Conservation (phyloP, 2,113 vertebrate species). For the Phycodurus eques region DNA sequence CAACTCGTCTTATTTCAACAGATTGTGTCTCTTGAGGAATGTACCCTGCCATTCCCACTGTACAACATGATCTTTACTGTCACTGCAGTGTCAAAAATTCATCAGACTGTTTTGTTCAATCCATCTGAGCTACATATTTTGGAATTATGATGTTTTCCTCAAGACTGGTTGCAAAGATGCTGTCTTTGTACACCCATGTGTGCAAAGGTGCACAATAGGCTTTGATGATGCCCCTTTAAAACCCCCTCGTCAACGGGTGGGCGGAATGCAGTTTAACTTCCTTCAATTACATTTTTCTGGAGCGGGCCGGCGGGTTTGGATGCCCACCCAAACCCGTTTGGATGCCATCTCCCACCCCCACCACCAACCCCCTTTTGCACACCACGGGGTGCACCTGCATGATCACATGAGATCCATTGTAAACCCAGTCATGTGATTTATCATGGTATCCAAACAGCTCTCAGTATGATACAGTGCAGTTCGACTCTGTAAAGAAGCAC, state of each 20-base stretch:
- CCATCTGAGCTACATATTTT: neutral
- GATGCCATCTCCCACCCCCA: too few relatives aligned
- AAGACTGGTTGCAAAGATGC: neutral
- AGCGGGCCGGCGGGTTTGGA: too few relatives aligned
- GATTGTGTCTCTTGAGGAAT: neutral
- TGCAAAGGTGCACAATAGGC: too few relatives aligned
- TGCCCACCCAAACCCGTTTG: too few relatives aligned
- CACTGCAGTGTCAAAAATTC: neutral
- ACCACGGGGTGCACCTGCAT: neutral
- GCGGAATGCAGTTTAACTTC: too few relatives aligned
- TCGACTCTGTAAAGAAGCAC: neutral
- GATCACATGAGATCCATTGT: neutral
- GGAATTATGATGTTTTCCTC: neutral
- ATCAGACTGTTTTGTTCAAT: neutral
- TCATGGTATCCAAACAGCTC: neutral
- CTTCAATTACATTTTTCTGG: too few relatives aligned
- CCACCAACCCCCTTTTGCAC: too few relatives aligned
- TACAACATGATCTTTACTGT: neutral
- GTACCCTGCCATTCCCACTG: neutral
- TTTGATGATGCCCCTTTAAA: too few relatives aligned
- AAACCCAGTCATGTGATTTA: neutral
- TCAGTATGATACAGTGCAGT: neutral
- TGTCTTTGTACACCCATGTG: neutral
- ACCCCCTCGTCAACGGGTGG: too few relatives aligned
- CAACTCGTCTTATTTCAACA: neutral